Conservation (phyloP, 2,797 vertebrate genomes). For the Agapornis canus region DNA sequence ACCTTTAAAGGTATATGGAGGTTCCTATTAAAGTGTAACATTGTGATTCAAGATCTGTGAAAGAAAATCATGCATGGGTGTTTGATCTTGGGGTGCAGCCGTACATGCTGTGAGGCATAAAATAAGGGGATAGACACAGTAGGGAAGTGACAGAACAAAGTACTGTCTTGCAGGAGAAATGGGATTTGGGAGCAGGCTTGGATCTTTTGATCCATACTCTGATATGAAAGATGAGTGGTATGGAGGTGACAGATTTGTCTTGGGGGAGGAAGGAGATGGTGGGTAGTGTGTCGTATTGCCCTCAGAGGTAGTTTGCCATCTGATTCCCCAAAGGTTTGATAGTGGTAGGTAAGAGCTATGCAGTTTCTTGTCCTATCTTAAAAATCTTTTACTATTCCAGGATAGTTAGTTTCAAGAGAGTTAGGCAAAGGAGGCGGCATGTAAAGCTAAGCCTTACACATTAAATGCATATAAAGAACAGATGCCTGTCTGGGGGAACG, state of each 20-base stretch:
- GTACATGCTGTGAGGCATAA: slow-evolving; percentile 69
- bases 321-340: slow-evolving; percentile 18
- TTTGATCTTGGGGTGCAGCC: slow-evolving; percentile 74
- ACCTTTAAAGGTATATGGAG: slow-evolving; percentile 54
- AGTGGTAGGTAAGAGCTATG: slow-evolving; percentile 7
- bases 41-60: slow-evolving; percentile 71
- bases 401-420: slow-evolving; percentile 4
- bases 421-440: not conserved
- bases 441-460: not conserved
- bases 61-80: slow-evolving; percentile 68
- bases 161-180: slow-evolving; percentile 69
- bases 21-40: slow-evolving; percentile 69
- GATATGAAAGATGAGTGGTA: slow-evolving; percentile 56
- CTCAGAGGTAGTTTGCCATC: slow-evolving; percentile 8
- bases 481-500: not conserved
- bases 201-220: slow-evolving; percentile 69
- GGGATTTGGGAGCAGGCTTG: slow-evolving; percentile 65
- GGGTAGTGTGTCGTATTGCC: slow-evolving; percentile 5
- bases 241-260: slow-evolving; percentile 48
- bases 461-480: not conserved
- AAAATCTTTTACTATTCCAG: slow-evolving; percentile 18
- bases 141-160: slow-evolving; percentile 75
- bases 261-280: slow-evolving; percentile 32
- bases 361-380: not conserved
- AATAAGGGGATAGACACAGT: slow-evolving; percentile 69